Base-by-base conservation (phyloP, 2,888 invertebrate genomes). In the Augochlorella aurata region DNA sequence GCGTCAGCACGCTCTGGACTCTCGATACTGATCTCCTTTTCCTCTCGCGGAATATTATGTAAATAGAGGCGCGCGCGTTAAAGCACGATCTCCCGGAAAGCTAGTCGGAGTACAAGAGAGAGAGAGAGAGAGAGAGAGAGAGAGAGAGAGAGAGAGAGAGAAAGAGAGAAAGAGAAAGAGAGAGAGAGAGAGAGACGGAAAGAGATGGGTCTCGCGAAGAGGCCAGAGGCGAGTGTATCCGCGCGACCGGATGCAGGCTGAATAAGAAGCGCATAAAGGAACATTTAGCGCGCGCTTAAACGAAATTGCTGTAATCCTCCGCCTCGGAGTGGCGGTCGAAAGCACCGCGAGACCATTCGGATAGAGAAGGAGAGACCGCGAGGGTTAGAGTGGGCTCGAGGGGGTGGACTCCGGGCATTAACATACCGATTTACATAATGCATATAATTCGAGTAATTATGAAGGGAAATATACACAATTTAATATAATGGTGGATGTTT, bases 401-500 rank as follows among this genome's bases (percentile, higher is more conserved):
- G 50, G 69, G 71, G 54, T 68, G 74, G 75, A 67, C 16, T 65
- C 75, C 54, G 67, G 74, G 87, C 85, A 93, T 93, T 93, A 93
- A 92, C 93, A 93, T 92, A 92, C 78, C 90, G 89, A 93, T 93
- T 93, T 93, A 91, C 93, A 93, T 93, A 93, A 93, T 93, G 92
- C 92, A 91, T 92, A 93, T 93, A 93, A 93, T 93, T 93, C 93
- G 91, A 92, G 93, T 93, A 93, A 93, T 93, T 93, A 93, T 93
- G 90, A 91, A 91, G 91, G 92, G 91, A 92, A 93, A 93, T 93
- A 92, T 93, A 93, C 93, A 93, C 93, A 92, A 93, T 93, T 93
- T 93, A 91, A 92, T 93, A 93, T 92, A 92, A 93, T 93, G 90
- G 92, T 87, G 89, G 90, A 92, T 91, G 91, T 91, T 92, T 92